Evolutionary conservation across 1,140 invertebrate species (phyloP).

Genomic region (Drosophila saltans): DNA sequence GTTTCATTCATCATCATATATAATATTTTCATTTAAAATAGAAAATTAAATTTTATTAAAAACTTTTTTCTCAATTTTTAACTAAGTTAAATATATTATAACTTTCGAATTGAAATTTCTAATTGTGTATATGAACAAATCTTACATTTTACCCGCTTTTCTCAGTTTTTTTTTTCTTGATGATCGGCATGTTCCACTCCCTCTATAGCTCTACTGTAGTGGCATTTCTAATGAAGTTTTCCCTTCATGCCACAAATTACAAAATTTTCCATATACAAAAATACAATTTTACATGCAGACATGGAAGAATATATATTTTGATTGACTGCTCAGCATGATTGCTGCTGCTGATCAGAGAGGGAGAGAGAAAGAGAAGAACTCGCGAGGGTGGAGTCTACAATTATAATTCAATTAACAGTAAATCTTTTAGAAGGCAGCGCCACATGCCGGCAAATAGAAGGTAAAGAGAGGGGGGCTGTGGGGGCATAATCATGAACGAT

Average conservation of each 20-base stretch:
- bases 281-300: conserved; percentile 15
- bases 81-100: too few species aligned
- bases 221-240: conserved; percentile 51
- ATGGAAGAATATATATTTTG: conserved; percentile 36
- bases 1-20: too few species aligned
- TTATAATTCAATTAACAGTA: conserved; percentile 79
- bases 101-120: too few species aligned
- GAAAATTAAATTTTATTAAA: too few species aligned
- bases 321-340: conserved; percentile 76
- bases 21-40: too few species aligned
- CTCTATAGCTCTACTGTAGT: conserved; percentile 35
- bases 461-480: neutral
- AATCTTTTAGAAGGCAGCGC: conserved; percentile 41
- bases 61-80: too few species aligned
- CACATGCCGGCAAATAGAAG: conserved; percentile 4
- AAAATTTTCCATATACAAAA: conserved; percentile 23
- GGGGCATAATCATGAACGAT: conserved; percentile 1
- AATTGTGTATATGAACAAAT: too few species aligned
- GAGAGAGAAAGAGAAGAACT: conserved; percentile 10
- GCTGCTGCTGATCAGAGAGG: conserved; percentile 59
- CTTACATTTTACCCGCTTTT: too few species aligned
- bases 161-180: neutral
- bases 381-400: conserved; percentile 47
- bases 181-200: conserved; percentile 25
- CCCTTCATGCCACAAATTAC: conserved; percentile 24